These are phyloP conservation scores for Lasioglossum albipes DNA, from an alignment of 1,140 invertebrate genomes.

Conservation along the genomic window DNA sequence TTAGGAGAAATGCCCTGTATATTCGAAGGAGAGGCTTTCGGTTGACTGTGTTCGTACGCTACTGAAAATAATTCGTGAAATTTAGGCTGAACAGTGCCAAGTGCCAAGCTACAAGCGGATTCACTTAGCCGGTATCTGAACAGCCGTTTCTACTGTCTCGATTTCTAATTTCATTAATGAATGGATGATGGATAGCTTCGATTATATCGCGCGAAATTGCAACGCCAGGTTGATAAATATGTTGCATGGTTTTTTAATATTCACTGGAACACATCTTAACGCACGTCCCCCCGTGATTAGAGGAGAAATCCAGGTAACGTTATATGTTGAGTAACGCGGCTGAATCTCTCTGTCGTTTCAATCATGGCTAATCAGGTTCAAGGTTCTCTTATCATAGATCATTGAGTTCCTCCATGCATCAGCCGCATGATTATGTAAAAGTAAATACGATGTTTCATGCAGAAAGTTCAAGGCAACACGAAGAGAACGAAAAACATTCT, in stretches of 20 bases:
- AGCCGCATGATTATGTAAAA: background rate
- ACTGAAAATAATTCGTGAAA: background rate
- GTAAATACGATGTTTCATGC: background rate
- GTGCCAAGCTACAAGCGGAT: background rate
- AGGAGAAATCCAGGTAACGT: background rate
- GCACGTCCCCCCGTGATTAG: background rate
- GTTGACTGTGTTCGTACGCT: no score
- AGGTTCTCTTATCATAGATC: conserved; percentile 10
- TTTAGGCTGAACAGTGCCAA: background rate
- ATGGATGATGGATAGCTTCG: background rate
- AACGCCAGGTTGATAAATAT: background rate
- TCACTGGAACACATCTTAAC: background rate
- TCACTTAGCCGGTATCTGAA: background rate
- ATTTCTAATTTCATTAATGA: background rate
- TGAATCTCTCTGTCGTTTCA: background rate
- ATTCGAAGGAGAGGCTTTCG: no score
- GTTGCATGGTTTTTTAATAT: background rate
- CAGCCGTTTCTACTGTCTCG: background rate
- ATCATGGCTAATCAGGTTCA: conserved; percentile 1
- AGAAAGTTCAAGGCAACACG: background rate
- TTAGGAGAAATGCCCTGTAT: no score
- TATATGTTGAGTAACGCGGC: background rate
- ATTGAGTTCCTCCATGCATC: conserved; percentile 1
- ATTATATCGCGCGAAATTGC: background rate
- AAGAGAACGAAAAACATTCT: background rate